Evolutionary conservation across 2,888 invertebrate species (phyloP).

Genomic region (Icerya purchasi): DNA sequence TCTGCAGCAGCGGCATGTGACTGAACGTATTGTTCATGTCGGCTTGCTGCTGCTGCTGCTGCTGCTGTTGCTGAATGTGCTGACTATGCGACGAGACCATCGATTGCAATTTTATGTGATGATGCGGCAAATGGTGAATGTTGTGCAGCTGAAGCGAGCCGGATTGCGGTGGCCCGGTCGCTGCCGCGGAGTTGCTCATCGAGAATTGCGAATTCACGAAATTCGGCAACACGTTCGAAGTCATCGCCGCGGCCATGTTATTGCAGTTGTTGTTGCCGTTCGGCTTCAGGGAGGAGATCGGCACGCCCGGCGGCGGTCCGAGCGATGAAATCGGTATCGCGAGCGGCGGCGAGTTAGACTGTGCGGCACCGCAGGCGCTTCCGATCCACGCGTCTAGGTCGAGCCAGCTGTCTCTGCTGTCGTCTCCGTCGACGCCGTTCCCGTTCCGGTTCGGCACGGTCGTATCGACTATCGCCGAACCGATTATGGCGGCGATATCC

Average conservation of each 20-base stretch:
- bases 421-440: constrained; percentile 32
- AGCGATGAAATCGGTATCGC: constrained; percentile 8
- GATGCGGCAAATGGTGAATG: constrained; percentile 19
- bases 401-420: constrained; percentile 64
- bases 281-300: background rate
- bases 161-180: constrained; percentile 7
- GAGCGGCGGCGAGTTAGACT: constrained; percentile 26
- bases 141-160: background rate
- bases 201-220: constrained; percentile 23
- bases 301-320: background rate
- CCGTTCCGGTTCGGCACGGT: constrained; percentile 50
- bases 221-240: constrained; percentile 26
- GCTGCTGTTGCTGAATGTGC: constrained; percentile 30
- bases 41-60: constrained; percentile 31
- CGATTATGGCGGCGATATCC: constrained; percentile 68
- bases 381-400: constrained; percentile 74
- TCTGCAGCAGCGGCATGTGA: constrained; percentile 37
- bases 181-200: constrained; percentile 15
- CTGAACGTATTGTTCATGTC: constrained; percentile 16
- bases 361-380: constrained; percentile 40
- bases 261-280: background rate
- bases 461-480: constrained; percentile 50
- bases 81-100: constrained; percentile 6
- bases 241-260: background rate
- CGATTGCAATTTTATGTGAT: constrained; percentile 22